Base-by-base conservation (phyloP, 2,888 invertebrate species). In the Lepas anatifera region DNA sequence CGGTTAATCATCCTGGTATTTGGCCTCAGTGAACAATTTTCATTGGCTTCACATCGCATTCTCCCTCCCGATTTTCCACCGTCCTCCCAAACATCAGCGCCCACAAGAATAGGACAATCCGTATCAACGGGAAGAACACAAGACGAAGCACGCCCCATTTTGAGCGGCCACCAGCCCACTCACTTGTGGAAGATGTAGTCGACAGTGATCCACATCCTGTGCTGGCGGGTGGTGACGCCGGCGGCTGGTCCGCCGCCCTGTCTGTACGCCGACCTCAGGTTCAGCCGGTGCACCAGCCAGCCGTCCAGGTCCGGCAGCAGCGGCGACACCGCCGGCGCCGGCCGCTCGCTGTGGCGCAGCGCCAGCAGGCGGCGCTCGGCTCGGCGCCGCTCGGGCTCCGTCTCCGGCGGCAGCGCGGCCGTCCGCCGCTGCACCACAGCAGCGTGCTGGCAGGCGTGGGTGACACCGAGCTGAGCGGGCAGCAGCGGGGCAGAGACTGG, bases 101-200 rank as follows among this genome's bases (percentile, higher is more conserved):
- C n/a, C n/a, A n/a, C n/a, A n/a, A n/a, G n/a, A n/a, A n/a, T n/a
- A n/a, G n/a, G n/a, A n/a, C n/a, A n/a, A n/a, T n/a, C n/a, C n/a
- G n/a, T n/a, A n/a, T n/a, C n/a, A n/a, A n/a, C n/a, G n/a, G n/a
- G n/a, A n/a, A n/a, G n/a, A n/a, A n/a, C n/a, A n/a, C n/a, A n/a
- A n/a, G n/a, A n/a, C n/a, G n/a, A n/a, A n/a, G n/a, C n/a, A n/a
- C n/a, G n/a, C n/a, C n/a, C n/a, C n/a, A n/a, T n/a, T n/a, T n/a
- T n/a, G 64, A 16, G 22, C 35, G 37, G 37, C 41, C 10, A 29
- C 22, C n/a, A 8, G 4, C 16, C 16, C 13, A n/a, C 66, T 41
- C 70, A 68, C 11, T 70, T 70, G 43, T 73, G 72, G n/a, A 73
- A 43, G 25, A 74, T 67, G 52, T 74, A 74, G 68, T 74, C 74